Percentiles rank a stretch among this genome's conserved stretches.
These are phyloP conservation scores for Zosterops pallidus DNA, from an alignment of 2,113 vertebrate genomes.

Conservation along the genomic window DNA sequence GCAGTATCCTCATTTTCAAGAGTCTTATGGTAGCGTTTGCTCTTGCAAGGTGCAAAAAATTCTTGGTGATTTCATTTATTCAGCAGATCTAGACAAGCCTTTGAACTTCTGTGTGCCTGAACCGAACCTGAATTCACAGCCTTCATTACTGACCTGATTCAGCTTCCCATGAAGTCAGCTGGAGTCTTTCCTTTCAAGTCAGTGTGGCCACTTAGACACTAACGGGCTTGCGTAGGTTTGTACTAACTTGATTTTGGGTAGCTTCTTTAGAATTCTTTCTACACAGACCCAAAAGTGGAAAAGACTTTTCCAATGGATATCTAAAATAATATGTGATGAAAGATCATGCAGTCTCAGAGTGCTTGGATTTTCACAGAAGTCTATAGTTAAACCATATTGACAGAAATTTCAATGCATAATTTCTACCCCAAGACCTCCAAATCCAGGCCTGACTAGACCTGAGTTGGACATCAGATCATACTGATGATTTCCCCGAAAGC, in stretches of 20 bases:
- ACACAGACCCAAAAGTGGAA: not conserved
- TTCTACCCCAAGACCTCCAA: not conserved
- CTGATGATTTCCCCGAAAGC: not conserved
- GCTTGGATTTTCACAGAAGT: not conserved
- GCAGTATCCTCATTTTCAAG: not conserved
- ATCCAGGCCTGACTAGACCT: not conserved
- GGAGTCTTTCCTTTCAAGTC: constrained; percentile 1
- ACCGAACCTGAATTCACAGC: not conserved
- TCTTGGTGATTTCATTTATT: not conserved
- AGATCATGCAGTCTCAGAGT: not conserved
- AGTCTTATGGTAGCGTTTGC: not conserved
- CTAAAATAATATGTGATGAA: not conserved
- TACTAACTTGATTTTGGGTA: not conserved
- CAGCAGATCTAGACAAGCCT: not conserved
- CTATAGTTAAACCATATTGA: not conserved
- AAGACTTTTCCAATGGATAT: not conserved
- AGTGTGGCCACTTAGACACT: not conserved
- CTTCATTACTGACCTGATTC: not conserved
- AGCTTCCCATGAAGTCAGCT: constrained; percentile 10
- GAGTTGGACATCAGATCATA: not conserved
- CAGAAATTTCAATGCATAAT: not conserved
- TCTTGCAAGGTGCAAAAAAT: not conserved
- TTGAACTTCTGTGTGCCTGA: not conserved
- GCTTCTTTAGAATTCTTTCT: not conserved
- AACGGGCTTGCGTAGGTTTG: not conserved